phyloP scores from a whole-genome alignment of 2,888 invertebrate species.

The Cryptus armator region DNA sequence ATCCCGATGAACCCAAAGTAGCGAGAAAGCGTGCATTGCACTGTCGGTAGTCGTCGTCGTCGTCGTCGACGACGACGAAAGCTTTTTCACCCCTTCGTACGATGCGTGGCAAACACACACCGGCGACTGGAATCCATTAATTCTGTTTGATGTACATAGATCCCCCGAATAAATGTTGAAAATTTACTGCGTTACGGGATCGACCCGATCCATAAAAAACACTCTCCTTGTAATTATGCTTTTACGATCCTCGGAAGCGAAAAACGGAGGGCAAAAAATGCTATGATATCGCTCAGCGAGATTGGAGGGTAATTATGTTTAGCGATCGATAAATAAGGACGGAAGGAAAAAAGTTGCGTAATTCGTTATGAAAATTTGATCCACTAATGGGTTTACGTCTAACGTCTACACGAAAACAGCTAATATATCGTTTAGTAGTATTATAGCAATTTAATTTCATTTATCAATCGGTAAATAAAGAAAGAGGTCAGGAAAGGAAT shows the following conservation, averaged over 20 bases:
- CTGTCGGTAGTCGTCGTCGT: constrained; percentile 64
- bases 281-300: background rate
- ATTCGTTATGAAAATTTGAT: background rate
- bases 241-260: constrained; percentile 1
- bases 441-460: no score
- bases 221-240: constrained; percentile 22
- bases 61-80: constrained; percentile 51
- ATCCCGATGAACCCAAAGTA: constrained; percentile 68
- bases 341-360: background rate
- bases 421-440: no score
- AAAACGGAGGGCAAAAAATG: background rate
- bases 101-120: constrained; percentile 70
- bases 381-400: background rate
- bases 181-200: background rate
- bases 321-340: background rate
- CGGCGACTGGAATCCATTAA: constrained; percentile 63
- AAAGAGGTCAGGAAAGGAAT: no score
- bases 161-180: constrained; percentile 17
- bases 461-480: no score
- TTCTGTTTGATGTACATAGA: constrained; percentile 54
- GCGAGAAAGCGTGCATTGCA: constrained; percentile 69
- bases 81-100: constrained; percentile 50
- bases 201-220: background rate
- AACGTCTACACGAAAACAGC: no score
- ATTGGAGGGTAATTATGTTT: background rate